A percentile compares a stretch with the other conserved stretches of the same genome.
Evolutionary conservation across 1,140 invertebrate species (phyloP).

Genomic region (Zaprionus nigranus): DNA sequence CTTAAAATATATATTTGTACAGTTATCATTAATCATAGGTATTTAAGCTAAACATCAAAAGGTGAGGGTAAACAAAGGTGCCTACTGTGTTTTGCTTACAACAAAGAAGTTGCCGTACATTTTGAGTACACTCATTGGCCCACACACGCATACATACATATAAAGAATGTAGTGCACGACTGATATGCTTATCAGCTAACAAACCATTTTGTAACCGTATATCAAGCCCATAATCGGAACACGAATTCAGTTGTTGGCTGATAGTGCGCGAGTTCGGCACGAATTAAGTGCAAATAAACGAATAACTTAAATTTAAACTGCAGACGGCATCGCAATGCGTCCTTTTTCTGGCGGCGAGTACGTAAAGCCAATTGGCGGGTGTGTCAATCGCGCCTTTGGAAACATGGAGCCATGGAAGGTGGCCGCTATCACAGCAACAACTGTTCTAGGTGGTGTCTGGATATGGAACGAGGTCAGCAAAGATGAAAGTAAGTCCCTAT

Average conservation of each 20-base stretch:
- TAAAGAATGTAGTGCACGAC: background rate
- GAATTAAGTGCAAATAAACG: background rate
- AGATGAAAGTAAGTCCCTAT: slow-evolving; percentile 88
- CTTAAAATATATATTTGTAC: background rate
- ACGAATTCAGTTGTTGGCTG: slow-evolving; percentile 51
- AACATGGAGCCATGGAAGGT: slow-evolving; percentile 91
- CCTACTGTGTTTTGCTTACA: background rate
- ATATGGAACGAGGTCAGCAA: slow-evolving; percentile 89
- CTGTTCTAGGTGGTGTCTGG: slow-evolving; percentile 88
- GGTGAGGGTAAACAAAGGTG: slow-evolving; percentile 28
- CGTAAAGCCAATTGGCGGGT: slow-evolving; percentile 62
- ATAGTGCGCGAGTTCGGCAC: slow-evolving; percentile 45
- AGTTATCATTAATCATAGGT: background rate
- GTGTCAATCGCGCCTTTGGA: slow-evolving; percentile 87
- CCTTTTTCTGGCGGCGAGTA: slow-evolving; percentile 65
- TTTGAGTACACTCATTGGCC: background rate
- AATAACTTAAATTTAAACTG: slow-evolving; percentile 13
- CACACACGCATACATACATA: background rate
- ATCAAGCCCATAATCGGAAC: slow-evolving; percentile 27
- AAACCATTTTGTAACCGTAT: slow-evolving; percentile 58
- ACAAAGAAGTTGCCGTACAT: slow-evolving; percentile 2
- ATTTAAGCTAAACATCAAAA: background rate
- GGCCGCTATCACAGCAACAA: slow-evolving; percentile 89
- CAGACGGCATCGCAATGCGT: slow-evolving; percentile 53
- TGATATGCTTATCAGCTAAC: slow-evolving; percentile 57